Evolutionary conservation across 2,888 invertebrate species (phyloP).

Genomic region (Caenorhabditis uteleia): DNA sequence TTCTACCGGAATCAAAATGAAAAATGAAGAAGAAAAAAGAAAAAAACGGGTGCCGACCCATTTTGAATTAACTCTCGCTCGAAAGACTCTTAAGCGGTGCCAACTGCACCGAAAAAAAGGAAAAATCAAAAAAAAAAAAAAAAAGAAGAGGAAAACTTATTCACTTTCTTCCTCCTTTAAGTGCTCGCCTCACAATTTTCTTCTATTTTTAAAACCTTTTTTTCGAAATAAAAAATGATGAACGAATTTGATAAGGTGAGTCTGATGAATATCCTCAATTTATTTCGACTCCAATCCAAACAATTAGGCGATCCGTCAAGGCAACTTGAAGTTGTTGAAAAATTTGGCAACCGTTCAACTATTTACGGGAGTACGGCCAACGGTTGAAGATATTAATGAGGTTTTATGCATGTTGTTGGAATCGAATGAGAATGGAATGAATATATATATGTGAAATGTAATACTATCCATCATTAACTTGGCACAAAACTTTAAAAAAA

Average conservation of each 20-base stretch:
- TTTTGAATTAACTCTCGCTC: no score
- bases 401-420: constrained; percentile 3
- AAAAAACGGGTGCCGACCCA: no score
- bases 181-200: neutral
- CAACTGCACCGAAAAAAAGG: no score
- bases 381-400: constrained; percentile 21
- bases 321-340: constrained; percentile 33
- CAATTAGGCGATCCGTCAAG: constrained; percentile 33
- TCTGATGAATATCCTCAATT: neutral
- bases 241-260: constrained; percentile 35
- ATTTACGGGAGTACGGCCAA: constrained; percentile 25
- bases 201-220: neutral
- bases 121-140: no score
- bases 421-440: no score
- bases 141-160: no score
- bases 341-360: constrained; percentile 33
- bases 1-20: no score
- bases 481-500: neutral
- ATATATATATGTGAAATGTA: no score
- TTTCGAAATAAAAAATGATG: constrained; percentile 16
- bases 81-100: no score
- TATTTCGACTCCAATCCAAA: neutral
- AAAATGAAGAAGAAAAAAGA: no score
- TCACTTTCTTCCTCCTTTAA: no score
- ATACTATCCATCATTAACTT: neutral